phyloP scores from a whole-genome alignment of 1,140 invertebrate genomes.

The Philaenus spumarius region DNA sequence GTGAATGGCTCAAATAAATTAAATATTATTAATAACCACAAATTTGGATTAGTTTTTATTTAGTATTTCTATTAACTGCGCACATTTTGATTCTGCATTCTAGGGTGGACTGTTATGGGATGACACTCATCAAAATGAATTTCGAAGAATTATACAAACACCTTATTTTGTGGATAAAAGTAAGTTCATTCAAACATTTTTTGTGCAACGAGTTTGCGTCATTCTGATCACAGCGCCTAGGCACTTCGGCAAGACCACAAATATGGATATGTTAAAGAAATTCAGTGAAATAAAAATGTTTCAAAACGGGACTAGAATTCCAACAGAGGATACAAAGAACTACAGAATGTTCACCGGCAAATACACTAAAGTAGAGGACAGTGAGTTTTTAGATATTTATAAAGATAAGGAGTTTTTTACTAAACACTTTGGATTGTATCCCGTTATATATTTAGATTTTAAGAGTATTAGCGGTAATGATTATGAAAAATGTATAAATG shows the following conservation, averaged over 20 bases:
- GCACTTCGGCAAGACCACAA: background rate
- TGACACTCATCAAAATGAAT: too few species aligned
- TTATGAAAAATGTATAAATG: too few species aligned
- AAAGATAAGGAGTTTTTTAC: slow-evolving; percentile 1
- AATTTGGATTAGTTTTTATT: too few species aligned
- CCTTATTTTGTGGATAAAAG: background rate
- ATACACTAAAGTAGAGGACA: background rate
- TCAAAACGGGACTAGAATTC: background rate
- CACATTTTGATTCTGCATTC: too few species aligned
- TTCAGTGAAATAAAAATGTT: background rate
- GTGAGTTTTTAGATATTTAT: background rate
- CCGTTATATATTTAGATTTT: slow-evolving; percentile 1
- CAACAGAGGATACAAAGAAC: background rate
- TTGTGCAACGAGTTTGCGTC: background rate
- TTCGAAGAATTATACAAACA: background rate
- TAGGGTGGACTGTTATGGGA: too few species aligned
- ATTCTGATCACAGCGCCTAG: background rate
- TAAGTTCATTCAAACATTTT: background rate
- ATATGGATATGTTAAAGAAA: background rate
- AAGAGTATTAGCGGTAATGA: background rate
- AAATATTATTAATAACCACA: too few species aligned
- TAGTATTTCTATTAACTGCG: too few species aligned
- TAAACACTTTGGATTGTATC: background rate
- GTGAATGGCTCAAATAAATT: too few species aligned
- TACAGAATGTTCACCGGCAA: background rate